Evolutionary conservation across 37 sponge, comb jelly and placozoan species (phyloP), one percentile per base, ranked within the genome.

Genomic region (Agelas oroides): DNA sequence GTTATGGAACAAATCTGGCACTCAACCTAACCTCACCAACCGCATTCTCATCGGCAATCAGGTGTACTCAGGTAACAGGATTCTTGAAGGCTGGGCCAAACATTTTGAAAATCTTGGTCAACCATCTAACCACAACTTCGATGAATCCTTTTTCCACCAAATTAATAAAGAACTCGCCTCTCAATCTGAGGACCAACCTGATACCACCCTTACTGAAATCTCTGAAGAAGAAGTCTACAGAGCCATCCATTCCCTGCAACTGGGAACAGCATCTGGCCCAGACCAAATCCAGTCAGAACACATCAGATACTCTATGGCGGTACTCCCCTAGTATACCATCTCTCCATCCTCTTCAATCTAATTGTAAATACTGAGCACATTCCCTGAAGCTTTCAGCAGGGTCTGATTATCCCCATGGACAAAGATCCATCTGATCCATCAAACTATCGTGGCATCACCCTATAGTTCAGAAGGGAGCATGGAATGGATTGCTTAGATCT

Each of bases 391-490:
- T 69, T 69, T 6, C 37, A 31, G 5, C 70, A 69, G 1, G 70
- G 70, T 15, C 35, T 69, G 6, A 69, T 15, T 31, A 12, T 69
- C 28, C 70, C 70, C 37, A 69, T 5, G 2, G 35, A 35, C 37
- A 69, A 34, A 5, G 70, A 69, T 69, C 35, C 15, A 2, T 14
- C 70, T 11, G 15, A 69, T 12, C 70, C 70, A 2, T 69, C 70
- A 19, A 69, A 69, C 70, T 69, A 34, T 15, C 21, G 70, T 11
- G 70, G 70, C 21, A 69, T 69, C 31, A 61, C 63, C 5, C 63
- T 61, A 2, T 14, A 13, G 2, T n/a, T n/a, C n/a, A n/a, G n/a
- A n/a, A n/a, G n/a, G n/a, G n/a, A n/a, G n/a, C n/a, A n/a, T n/a
- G n/a, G n/a, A n/a, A n/a, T n/a, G n/a, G n/a, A n/a, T n/a, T n/a